phyloP scores from a whole-genome alignment of 2,113 vertebrate species.

The Pogona vitticeps region DNA sequence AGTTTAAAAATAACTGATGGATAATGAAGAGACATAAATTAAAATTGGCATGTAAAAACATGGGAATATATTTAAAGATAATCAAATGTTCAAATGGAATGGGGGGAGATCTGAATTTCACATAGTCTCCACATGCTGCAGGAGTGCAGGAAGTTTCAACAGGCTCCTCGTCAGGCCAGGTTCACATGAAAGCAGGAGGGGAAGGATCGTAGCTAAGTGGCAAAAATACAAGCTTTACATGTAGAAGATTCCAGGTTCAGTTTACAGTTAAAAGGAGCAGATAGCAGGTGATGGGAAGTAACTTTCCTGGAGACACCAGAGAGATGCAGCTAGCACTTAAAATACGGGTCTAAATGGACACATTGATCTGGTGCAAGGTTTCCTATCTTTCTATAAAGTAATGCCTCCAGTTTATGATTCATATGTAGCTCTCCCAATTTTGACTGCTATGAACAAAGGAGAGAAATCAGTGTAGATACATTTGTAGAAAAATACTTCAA shows the following conservation, averaged over 20 bases:
- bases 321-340: not conserved
- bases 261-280: not conserved
- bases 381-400: not conserved
- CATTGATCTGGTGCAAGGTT: not conserved
- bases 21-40: constrained; percentile 18
- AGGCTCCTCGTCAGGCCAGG: not conserved
- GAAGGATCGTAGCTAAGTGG: not conserved
- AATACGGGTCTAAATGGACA: not conserved
- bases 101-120: not conserved
- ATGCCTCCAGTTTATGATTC: not conserved
- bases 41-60: not conserved
- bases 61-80: constrained; percentile 22
- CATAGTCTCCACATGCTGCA: not conserved
- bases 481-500: not conserved
- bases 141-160: not conserved
- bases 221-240: not conserved
- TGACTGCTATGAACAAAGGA: no score
- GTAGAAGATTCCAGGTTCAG: not conserved
- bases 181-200: not conserved
- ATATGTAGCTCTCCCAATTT: not conserved
- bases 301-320: no score
- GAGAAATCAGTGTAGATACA: not conserved
- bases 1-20: constrained; percentile 1
- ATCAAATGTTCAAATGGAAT: not conserved
- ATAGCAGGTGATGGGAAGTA: not conserved